Evolutionary conservation across 2,888 invertebrate genomes (phyloP).

Genomic region (Alviniconcha strummeri): DNA sequence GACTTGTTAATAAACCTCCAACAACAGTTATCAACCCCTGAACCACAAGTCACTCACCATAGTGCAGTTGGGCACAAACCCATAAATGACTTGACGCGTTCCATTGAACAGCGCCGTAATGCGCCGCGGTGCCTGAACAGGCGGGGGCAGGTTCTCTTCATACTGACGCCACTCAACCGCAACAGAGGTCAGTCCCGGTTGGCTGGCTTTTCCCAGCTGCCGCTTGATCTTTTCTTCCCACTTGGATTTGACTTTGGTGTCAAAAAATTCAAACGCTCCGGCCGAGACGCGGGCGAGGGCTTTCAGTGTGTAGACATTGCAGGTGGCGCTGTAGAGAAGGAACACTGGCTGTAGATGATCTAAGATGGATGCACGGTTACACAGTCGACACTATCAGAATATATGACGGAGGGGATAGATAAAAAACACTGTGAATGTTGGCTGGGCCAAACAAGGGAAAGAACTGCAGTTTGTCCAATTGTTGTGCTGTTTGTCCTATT

Average conservation of each 20-base stretch:
- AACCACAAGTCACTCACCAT: conserved; percentile 53
- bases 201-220: conserved; percentile 63
- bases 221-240: conserved; percentile 67
- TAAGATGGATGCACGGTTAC: no score
- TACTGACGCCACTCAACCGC: conserved; percentile 69
- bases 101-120: conserved; percentile 72
- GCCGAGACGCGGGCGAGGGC: conserved; percentile 65
- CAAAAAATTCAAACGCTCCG: conserved; percentile 68
- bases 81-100: conserved; percentile 70
- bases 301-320: conserved; percentile 62
- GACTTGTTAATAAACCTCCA: no score
- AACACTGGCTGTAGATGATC: background rate
- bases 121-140: conserved; percentile 66
- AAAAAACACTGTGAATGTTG: background rate
- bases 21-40: no score
- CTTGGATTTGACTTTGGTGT: conserved; percentile 67
- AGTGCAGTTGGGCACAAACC: conserved; percentile 69
- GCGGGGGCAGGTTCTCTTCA: conserved; percentile 54
- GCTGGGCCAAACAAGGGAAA: no score
- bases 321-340: conserved; percentile 52
- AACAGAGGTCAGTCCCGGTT: conserved; percentile 70
- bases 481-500: no score
- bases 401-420: background rate
- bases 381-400: no score
- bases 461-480: no score